phyloP scores from a whole-genome alignment of 2,888 invertebrate genomes.

The Brachyptera risi region DNA sequence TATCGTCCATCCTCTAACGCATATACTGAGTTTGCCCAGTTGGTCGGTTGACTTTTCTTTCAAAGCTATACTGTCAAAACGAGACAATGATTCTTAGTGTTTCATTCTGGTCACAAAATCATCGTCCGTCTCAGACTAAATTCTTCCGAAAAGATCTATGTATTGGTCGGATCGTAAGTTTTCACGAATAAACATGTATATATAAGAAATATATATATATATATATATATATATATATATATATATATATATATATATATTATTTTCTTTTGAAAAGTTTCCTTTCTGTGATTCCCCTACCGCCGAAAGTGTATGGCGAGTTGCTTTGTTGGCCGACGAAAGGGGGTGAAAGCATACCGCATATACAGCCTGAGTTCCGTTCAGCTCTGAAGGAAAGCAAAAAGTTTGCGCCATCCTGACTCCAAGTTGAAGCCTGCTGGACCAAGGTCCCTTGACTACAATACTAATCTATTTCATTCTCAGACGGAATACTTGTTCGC shows the following conservation, averaged over 20 bases:
- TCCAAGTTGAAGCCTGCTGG: too few relatives aligned
- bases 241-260: too few relatives aligned
- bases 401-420: conserved; percentile 6
- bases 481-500: too few relatives aligned
- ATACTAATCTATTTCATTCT: conserved; percentile 9
- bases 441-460: conserved; percentile 1
- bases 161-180: conserved; percentile 11
- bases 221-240: too few relatives aligned
- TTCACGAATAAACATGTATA: too few relatives aligned
- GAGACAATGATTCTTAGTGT: too few relatives aligned
- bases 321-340: conserved; percentile 1
- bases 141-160: conserved; percentile 4
- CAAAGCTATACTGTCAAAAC: too few relatives aligned
- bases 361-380: conserved; percentile 4
- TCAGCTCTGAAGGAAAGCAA: not conserved
- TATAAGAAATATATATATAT: too few relatives aligned
- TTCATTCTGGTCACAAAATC: conserved; percentile 17
- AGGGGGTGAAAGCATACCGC: not conserved
- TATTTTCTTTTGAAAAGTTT: conserved; percentile 16
- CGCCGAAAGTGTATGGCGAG: conserved; percentile 2
- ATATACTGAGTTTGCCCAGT: too few relatives aligned
- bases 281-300: not conserved
- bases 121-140: conserved; percentile 12
- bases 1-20: too few relatives aligned
- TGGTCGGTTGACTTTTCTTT: too few relatives aligned